Conservation (phyloP, 2,797 vertebrate species). For the Anabas testudineus region DNA sequence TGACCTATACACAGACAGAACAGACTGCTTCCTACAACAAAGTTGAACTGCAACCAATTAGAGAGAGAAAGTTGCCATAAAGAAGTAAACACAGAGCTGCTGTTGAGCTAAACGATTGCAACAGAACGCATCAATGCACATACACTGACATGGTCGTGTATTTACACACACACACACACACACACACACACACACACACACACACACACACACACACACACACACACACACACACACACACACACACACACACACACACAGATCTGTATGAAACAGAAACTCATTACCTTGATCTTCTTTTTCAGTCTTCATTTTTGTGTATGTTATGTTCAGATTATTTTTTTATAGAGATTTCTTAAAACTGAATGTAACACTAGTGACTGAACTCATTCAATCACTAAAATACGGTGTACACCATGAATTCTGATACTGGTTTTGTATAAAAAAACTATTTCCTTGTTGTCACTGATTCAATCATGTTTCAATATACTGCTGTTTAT, state of each 20-base stretch:
- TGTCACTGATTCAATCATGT: neutral
- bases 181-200: neutral
- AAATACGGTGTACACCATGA: neutral
- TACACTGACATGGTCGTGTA: slow-evolving; percentile 1
- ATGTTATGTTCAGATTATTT: neutral
- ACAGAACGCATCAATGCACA: slow-evolving; percentile 36
- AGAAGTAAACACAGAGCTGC: slow-evolving; percentile 47
- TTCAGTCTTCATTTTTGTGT: slow-evolving; percentile 17
- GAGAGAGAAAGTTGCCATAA: slow-evolving; percentile 51
- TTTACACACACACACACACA: neutral
- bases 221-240: no score
- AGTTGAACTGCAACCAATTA: slow-evolving; percentile 72
- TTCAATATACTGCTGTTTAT: neutral
- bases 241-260: neutral
- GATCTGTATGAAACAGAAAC: slow-evolving; percentile 21
- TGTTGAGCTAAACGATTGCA: slow-evolving; percentile 53
- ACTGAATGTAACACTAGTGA: neutral
- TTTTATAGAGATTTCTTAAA: neutral
- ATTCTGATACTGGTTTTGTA: neutral
- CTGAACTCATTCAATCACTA: neutral
- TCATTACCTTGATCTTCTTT: slow-evolving; percentile 34
- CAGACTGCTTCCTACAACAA: slow-evolving; percentile 51
- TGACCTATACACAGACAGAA: slow-evolving; percentile 50
- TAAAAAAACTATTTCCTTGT: neutral
- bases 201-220: no score